These are phyloP conservation scores for Hippopotamyrus pictus DNA, from an alignment of 2,797 vertebrate species.

Conservation along the genomic window DNA sequence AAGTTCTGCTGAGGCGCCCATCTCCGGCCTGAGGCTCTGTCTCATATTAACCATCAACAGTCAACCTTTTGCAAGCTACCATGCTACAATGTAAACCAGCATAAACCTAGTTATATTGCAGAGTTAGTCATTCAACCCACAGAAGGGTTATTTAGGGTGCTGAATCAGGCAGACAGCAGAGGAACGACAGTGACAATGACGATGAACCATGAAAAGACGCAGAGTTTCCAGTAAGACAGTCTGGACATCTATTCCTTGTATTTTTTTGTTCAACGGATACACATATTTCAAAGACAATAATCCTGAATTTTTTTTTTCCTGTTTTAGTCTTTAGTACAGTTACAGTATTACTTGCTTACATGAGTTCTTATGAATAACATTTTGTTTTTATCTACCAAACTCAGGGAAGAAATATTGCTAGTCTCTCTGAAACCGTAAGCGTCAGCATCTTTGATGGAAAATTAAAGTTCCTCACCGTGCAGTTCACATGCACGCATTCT, in stretches of 20 bases:
- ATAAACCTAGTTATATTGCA: background rate
- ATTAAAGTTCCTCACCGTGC: background rate
- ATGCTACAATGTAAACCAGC: background rate
- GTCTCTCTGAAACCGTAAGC: background rate
- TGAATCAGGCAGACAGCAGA: background rate
- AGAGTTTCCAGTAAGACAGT: background rate
- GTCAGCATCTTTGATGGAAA: slow-evolving; percentile 18
- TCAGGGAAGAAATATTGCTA: background rate
- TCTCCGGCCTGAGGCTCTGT: background rate
- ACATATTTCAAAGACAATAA: background rate
- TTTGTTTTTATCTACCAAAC: background rate
- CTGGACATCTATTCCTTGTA: background rate
- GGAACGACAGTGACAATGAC: background rate
- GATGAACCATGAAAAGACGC: background rate
- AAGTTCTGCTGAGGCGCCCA: slow-evolving; percentile 75
- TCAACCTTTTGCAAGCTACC: background rate
- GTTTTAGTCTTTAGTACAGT: background rate
- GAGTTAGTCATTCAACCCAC: background rate
- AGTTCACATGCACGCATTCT: background rate
- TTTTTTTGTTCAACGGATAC: background rate
- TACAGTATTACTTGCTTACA: background rate
- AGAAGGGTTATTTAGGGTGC: background rate
- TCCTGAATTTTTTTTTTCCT: background rate
- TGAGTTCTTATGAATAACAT: background rate
- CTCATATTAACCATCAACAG: background rate